phyloP scores from a whole-genome alignment of 2,113 vertebrate genomes.

The Rostratula benghalensis region DNA sequence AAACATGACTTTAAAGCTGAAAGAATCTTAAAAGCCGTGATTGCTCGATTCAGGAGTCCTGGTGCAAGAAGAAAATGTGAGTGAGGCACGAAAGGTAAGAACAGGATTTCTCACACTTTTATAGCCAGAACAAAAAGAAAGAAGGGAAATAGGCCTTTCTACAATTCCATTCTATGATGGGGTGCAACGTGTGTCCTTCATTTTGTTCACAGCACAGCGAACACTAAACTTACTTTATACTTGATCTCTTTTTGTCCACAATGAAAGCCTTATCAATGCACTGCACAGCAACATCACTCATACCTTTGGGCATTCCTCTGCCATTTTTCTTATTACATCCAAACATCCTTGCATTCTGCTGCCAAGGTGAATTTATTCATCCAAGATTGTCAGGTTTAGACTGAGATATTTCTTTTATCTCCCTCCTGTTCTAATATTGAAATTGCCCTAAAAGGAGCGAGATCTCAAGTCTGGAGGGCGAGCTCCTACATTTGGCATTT shows the following conservation, averaged over 20 bases:
- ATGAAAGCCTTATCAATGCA: slow-evolving; percentile 49
- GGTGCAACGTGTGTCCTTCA: slow-evolving; percentile 11
- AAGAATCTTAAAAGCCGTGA: slow-evolving; percentile 2
- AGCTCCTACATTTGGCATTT: not conserved
- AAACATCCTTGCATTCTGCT: slow-evolving; percentile 35
- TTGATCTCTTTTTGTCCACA: slow-evolving; percentile 22
- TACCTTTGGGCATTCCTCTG: slow-evolving; percentile 36
- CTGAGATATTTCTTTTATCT: slow-evolving; percentile 45
- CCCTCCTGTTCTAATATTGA: slow-evolving; percentile 37
- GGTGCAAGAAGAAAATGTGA: not conserved
- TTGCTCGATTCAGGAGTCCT: not conserved
- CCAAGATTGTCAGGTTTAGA: slow-evolving; percentile 15
- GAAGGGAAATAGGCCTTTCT: slow-evolving; percentile 8
- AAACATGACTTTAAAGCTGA: slow-evolving; percentile 8
- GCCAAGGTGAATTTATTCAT: slow-evolving; percentile 50
- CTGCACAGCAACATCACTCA: slow-evolving; percentile 11
- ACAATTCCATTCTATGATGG: slow-evolving; percentile 28
- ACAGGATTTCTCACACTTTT: not conserved
- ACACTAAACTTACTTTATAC: not conserved
- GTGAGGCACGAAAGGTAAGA: not conserved
- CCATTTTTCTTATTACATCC: slow-evolving; percentile 32
- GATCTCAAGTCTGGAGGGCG: not conserved
- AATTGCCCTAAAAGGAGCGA: slow-evolving; percentile 27
- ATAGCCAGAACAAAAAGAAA: slow-evolving; percentile 1
- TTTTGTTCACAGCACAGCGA: not conserved